Evolutionary conservation across 2,888 invertebrate genomes (phyloP), one percentile per base, ranked within the genome.

Genomic region (Archips crataeganus): DNA sequence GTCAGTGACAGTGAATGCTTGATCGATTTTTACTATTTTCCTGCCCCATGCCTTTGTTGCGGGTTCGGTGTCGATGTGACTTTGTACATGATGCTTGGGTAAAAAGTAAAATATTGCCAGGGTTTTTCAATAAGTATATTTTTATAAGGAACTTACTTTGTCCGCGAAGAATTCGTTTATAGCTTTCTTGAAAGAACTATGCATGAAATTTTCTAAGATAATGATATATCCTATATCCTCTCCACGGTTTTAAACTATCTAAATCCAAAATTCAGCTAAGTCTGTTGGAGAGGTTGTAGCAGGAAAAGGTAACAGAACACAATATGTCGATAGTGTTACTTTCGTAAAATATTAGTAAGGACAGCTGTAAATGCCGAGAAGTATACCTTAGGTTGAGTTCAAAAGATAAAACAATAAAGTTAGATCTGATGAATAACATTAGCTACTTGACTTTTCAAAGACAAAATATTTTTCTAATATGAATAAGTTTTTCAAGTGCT

Each of bases 1-100:
- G 65, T 74, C 69, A 54, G 65, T 65, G 65, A 74, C 65, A 65
- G 69, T 36, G 66, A 13, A 45, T 61, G 60, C 51, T 32, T 63
- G 57, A 68, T 75, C 65, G 57, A 66, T 74, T 71, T 75, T 75
- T 74, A 39, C 59, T 77, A 78, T 78, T 80, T 77, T 79, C 75
- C 76, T 77, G 63, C 54, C 49, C 60, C 60, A 59, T 59, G 60
- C 61, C 63, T 74, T 65, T 68, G 51, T 70, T 68, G 45, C 39
- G 39, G 6, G 39, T 63, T 32, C 4, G 10, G 9, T 45, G 9
- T 32, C n/a, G 32, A 49, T 13, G 42, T 10, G 6, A 34, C 47
- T 63, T 61, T 61, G 13, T 32, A 61, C 65, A 10, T 10, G 42
- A 63, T 47, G 45, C 32, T 23, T 45, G 23, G 32, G 32, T 32